Percentiles rank a stretch among this genome's conserved stretches.
phyloP scores from a whole-genome alignment of 2,888 invertebrate species.

The Tenodera sinensis region DNA sequence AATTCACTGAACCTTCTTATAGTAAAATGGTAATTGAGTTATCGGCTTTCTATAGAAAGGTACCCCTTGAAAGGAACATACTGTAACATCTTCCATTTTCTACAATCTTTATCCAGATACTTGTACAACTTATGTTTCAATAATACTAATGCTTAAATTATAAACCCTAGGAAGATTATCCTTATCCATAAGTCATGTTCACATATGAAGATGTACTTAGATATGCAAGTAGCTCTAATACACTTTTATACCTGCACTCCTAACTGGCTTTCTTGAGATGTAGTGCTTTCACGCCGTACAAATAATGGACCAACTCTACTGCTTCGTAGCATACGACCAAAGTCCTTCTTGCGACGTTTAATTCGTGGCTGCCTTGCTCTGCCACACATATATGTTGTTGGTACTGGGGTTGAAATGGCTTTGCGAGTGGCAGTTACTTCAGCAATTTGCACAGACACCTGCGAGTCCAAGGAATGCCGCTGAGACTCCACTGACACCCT shows the following conservation, averaged over 20 bases:
- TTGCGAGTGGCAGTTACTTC: slow-evolving; percentile 73
- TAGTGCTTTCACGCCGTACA: slow-evolving; percentile 60
- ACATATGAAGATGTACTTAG: too few species aligned
- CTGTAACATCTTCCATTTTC: too few species aligned
- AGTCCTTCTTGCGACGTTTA: slow-evolving; percentile 47
- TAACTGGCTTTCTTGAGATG: slow-evolving; percentile 74
- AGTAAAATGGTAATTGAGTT: too few species aligned
- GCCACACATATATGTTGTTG: slow-evolving; percentile 33
- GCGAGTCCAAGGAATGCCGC: slow-evolving; percentile 83
- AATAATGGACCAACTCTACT: slow-evolving; percentile 41
- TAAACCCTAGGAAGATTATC: neutral
- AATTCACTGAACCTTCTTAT: too few species aligned
- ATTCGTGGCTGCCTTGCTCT: slow-evolving; percentile 35
- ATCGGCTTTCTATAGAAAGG: too few species aligned
- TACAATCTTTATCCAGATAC: too few species aligned
- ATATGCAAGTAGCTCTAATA: neutral
- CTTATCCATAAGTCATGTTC: neutral
- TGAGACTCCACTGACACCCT: slow-evolving; percentile 81
- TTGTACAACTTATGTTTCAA: neutral
- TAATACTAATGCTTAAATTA: neutral
- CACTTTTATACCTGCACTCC: slow-evolving; percentile 52
- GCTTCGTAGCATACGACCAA: slow-evolving; percentile 42
- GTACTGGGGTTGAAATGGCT: slow-evolving; percentile 48
- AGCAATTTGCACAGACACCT: slow-evolving; percentile 78
- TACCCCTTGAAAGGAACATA: too few species aligned